Evolutionary conservation across 1,140 invertebrate species (phyloP), one percentile per base, ranked within the genome.

Genomic region (Wiebesia pumilae): DNA sequence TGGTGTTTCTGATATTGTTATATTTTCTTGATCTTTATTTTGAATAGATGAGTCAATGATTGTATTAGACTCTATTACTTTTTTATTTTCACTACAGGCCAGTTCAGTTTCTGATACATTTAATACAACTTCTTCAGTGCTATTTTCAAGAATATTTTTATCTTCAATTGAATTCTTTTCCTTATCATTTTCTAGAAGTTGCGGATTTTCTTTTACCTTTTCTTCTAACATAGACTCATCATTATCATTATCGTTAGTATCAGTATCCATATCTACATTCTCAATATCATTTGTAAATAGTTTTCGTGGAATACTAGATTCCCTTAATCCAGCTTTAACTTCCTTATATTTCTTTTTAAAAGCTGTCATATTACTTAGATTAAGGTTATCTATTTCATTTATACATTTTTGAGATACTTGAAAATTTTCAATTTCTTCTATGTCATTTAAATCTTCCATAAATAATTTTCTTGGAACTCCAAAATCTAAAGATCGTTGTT

Each of bases 381-480:
- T 71, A 30, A 67, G 58, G 71, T 75, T 87, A 69, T 81, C 69
- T 51, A 78, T 78, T 43, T 71, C 69, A 38, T 83, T 83, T 30
- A 85, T 69, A 67, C 12, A 71, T 51, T 82, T 83, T 88, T 84
- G 47, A 35, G 51, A 69, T 35, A 30, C 58, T 67, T 35, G 43
- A 69, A n/a, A 27, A 33, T 71, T 69, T 80, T 54, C n/a, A 69
- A 33, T 33, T 47, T 83, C 38, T 62, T 62, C 71, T 40, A 21
- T 9, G 62, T 90, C 86, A 24, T 67, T 85, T 19, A 54, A 83
- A 65, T 89, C 89, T 58, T 90, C 89, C 38, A 88, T 58, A 84
- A 90, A 91, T 83, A 89, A 77, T 89, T 89, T 90, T 87, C 88
- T 89, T 33, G 86, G 47, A n/a, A 81, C 86, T 62, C 83, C 79